phyloP scores from a whole-genome alignment of 2,797 vertebrate species.

The Apogon talboti region DNA sequence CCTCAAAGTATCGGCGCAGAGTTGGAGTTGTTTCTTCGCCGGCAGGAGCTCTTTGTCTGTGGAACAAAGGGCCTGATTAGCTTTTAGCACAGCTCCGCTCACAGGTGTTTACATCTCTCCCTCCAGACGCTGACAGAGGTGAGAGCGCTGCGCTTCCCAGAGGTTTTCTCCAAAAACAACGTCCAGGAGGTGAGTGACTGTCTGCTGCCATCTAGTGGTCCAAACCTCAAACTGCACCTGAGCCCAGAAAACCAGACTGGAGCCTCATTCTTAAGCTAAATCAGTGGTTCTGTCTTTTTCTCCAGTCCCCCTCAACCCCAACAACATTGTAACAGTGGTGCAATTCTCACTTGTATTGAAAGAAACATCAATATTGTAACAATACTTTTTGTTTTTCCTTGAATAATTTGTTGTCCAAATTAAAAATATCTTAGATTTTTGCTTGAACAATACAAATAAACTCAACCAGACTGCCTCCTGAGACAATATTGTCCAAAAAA shows the following conservation, averaged over 20 bases:
- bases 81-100: constrained; percentile 35
- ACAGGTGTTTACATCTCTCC: constrained; percentile 67
- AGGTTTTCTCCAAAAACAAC: constrained; percentile 90
- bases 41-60: constrained; percentile 35
- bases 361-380: no score
- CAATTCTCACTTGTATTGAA: no score
- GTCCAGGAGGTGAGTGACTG: constrained; percentile 88
- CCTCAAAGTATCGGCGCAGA: background rate
- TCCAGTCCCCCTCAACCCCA: no score
- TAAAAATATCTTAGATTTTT: no score
- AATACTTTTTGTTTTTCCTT: no score
- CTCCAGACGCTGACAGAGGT: constrained; percentile 93
- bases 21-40: background rate
- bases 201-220: constrained; percentile 63
- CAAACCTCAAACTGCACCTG: background rate
- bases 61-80: constrained; percentile 61
- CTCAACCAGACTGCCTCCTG: no score
- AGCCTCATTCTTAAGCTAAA: no score
- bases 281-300: no score
- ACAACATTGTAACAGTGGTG: no score
- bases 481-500: no score
- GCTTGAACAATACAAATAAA: no score
- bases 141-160: constrained; percentile 90
- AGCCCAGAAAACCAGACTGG: background rate
- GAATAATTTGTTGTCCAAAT: no score